phyloP scores from a whole-genome alignment of 2,113 vertebrate genomes.

The Tricholaema leucomelas region DNA sequence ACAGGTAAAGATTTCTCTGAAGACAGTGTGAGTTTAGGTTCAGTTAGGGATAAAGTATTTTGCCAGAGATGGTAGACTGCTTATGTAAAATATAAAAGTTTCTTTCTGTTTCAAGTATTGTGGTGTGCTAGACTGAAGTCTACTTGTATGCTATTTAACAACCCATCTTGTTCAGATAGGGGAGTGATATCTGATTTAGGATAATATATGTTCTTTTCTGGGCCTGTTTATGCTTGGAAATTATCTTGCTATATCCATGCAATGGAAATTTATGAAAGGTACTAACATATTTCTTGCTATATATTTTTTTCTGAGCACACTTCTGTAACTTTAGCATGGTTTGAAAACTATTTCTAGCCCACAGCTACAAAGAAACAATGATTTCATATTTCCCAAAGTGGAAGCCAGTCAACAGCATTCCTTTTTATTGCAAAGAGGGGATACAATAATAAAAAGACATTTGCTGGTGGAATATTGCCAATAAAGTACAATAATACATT shows the following conservation, averaged over 20 bases:
- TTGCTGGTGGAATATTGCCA: slow-evolving; percentile 70
- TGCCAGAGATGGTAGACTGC: neutral
- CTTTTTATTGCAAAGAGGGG: slow-evolving; percentile 57
- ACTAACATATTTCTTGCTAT: slow-evolving; percentile 10
- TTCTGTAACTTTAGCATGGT: slow-evolving; percentile 40
- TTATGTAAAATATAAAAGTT: slow-evolving; percentile 1
- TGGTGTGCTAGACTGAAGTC: neutral
- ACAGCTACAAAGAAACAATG: slow-evolving; percentile 48
- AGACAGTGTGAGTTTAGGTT: neutral
- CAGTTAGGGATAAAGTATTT: neutral
- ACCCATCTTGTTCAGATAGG: neutral
- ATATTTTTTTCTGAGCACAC: slow-evolving; percentile 16
- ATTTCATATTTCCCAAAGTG: slow-evolving; percentile 58
- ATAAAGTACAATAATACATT: slow-evolving; percentile 65
- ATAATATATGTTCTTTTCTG: slow-evolving; percentile 31
- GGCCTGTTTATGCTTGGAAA: slow-evolving; percentile 53
- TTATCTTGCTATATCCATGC: slow-evolving; percentile 26
- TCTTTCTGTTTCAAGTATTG: neutral
- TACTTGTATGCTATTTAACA: slow-evolving; percentile 25
- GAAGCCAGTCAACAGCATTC: slow-evolving; percentile 42
- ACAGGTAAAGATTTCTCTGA: neutral
- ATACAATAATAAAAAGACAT: slow-evolving; percentile 61
- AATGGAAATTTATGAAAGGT: slow-evolving; percentile 56
- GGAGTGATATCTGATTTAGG: slow-evolving; percentile 30
- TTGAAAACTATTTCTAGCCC: slow-evolving; percentile 56